Percentiles rank a stretch among this genome's conserved stretches.
These are phyloP conservation scores for Brachionus paranguensis DNA, from an alignment of 1,140 invertebrate genomes.

Conservation along the genomic window DNA sequence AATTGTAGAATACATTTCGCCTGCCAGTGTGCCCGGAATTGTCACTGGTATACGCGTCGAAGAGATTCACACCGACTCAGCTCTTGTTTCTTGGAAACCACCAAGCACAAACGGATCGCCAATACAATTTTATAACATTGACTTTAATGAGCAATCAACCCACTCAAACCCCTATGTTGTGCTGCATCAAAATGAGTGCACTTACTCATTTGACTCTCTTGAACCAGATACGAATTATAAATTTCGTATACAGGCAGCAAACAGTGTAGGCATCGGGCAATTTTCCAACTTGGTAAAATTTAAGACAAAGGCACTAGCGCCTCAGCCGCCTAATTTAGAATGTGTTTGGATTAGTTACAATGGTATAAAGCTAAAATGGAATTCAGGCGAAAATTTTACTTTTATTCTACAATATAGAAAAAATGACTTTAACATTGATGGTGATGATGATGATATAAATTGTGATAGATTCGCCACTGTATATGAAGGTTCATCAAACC, in stretches of 20 bases:
- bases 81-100: slow-evolving; percentile 65
- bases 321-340: slow-evolving; percentile 67
- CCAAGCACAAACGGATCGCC: slow-evolving; percentile 63
- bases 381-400: background rate
- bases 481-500: slow-evolving; percentile 71
- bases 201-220: slow-evolving; percentile 44
- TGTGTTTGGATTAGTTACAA: slow-evolving; percentile 68
- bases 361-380: slow-evolving; percentile 76
- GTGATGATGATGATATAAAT: background rate
- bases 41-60: slow-evolving; percentile 58
- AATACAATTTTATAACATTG: slow-evolving; percentile 70
- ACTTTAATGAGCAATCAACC: slow-evolving; percentile 61
- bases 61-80: slow-evolving; percentile 63
- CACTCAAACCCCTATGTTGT: background rate
- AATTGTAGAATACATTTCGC: slow-evolving; percentile 46
- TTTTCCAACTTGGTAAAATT: slow-evolving; percentile 67
- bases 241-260: slow-evolving; percentile 72
- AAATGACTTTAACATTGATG: background rate
- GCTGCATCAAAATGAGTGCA: slow-evolving; percentile 30
- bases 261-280: slow-evolving; percentile 70
- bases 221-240: slow-evolving; percentile 52
- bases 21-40: slow-evolving; percentile 49
- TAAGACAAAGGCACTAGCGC: slow-evolving; percentile 68
- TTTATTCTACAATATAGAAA: slow-evolving; percentile 10
- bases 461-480: slow-evolving; percentile 43